These are phyloP conservation scores for Lamprotornis superbus DNA, from an alignment of 2,113 vertebrate species.

Conservation along the genomic window DNA sequence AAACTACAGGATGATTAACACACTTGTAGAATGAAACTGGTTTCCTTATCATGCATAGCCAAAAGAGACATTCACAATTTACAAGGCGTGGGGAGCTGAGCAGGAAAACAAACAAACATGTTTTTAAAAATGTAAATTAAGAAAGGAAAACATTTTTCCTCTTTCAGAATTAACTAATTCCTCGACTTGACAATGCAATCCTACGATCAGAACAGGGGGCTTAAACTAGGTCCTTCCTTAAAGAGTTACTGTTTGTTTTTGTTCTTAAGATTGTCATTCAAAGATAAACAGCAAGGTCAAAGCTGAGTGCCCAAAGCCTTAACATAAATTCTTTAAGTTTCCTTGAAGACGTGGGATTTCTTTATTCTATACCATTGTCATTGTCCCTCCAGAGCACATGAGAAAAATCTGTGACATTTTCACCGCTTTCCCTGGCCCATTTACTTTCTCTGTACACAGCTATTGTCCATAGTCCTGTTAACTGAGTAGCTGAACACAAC, in stretches of 20 bases:
- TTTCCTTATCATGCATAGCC: neutral
- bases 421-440: neutral
- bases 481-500: neutral
- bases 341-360: neutral
- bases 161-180: slow-evolving; percentile 2
- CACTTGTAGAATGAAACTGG: neutral
- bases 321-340: neutral
- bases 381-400: neutral
- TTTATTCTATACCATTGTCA: neutral
- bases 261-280: neutral
- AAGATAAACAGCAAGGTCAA: neutral
- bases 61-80: slow-evolving; percentile 40
- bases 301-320: neutral
- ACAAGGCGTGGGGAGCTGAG: neutral
- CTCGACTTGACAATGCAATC: neutral
- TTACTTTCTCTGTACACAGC: neutral
- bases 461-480: neutral
- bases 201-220: neutral
- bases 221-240: neutral
- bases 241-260: neutral
- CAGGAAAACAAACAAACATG: slow-evolving; percentile 48
- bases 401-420: neutral
- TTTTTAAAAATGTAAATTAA: slow-evolving; percentile 42
- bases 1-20: neutral
- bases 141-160: neutral